A percentile compares a stretch with the other conserved stretches of the same genome.
Conservation (phyloP, 2,888 invertebrate genomes). For the Meteorus cinctellus region DNA sequence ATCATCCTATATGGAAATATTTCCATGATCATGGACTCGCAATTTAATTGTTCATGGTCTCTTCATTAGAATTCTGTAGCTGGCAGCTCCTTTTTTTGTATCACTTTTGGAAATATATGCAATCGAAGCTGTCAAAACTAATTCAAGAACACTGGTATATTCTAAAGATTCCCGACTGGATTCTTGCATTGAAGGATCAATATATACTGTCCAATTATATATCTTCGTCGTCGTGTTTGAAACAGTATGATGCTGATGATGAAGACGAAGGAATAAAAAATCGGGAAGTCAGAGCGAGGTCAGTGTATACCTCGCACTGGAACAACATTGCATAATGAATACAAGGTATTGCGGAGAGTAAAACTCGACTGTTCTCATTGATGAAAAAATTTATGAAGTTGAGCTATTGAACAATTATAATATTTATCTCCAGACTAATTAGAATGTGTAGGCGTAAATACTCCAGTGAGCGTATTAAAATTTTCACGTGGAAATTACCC, state of each 20-base stretch:
- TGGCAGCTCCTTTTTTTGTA: too few species aligned
- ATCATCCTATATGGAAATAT: too few species aligned
- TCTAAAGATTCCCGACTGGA: too few species aligned
- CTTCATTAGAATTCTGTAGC: not conserved
- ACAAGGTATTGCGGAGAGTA: not conserved
- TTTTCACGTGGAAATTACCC: not conserved
- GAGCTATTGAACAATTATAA: not conserved
- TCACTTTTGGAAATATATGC: too few species aligned
- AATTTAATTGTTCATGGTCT: not conserved
- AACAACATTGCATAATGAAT: not conserved
- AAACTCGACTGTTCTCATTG: not conserved
- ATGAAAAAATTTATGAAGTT: not conserved
- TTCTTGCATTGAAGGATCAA: not conserved
- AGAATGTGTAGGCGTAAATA: not conserved
- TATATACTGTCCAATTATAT: not conserved
- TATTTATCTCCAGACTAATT: not conserved
- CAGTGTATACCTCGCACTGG: not conserved
- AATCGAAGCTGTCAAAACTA: too few species aligned
- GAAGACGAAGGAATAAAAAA: not conserved
- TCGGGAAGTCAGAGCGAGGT: not conserved
- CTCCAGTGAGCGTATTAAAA: not conserved
- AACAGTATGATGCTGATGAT: not conserved
- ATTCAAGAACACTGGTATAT: too few species aligned
- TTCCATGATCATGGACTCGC: too few species aligned
- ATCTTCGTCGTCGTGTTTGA: not conserved